Base-by-base conservation (phyloP, 2,888 invertebrate species). In the Rhagonycha lutea region DNA sequence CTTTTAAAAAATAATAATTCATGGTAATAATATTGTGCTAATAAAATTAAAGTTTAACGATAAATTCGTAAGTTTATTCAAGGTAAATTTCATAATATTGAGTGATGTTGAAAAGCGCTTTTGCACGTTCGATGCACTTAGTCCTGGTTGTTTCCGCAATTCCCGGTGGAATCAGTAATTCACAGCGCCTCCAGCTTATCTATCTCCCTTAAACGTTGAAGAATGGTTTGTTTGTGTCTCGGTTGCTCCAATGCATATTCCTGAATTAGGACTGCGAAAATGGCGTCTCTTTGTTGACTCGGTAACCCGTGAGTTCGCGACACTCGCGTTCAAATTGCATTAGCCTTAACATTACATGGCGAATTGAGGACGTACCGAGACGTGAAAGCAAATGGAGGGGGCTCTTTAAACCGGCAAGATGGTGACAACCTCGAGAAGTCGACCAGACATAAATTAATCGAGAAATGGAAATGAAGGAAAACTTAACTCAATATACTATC, bases 301-400 rank as follows among this genome's bases (percentile, higher is more conserved):
- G 85, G 86, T 85, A 85, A 85, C 85, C 82, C 84, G 86, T 82
- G 82, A 86, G 86, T 86, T 86, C 86, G 86, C 86, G 87, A 87
- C 87, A 86, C 86, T 86, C 84, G 85, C 86, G 86, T 85, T 86
- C 87, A 88, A 89, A 89, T 89, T 89, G 88, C 88, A 89, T 89
- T 89, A 89, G 88, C 88, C 87, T 88, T 87, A 87, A 88, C 88
- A 88, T 89, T 88, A 89, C 88, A 88, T 88, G 89, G 87, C 86
- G 88, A 87, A 89, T 89, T 89, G 88, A 88, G 86, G 87, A 87
- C 83, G 87, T 88, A 88, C 87, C 88, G 86, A 88, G 86, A 88
- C 88, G 88, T 88, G 87, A 88, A 88, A 85, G 85, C 83, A 81
- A 71, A 80, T 81, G 74, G 79, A 76, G 81, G 81, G 79, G 81